A percentile compares a stretch with the other conserved stretches of the same genome.
Evolutionary conservation across 2,797 vertebrate species (phyloP).

Genomic region (Thripadectes ignobilis): DNA sequence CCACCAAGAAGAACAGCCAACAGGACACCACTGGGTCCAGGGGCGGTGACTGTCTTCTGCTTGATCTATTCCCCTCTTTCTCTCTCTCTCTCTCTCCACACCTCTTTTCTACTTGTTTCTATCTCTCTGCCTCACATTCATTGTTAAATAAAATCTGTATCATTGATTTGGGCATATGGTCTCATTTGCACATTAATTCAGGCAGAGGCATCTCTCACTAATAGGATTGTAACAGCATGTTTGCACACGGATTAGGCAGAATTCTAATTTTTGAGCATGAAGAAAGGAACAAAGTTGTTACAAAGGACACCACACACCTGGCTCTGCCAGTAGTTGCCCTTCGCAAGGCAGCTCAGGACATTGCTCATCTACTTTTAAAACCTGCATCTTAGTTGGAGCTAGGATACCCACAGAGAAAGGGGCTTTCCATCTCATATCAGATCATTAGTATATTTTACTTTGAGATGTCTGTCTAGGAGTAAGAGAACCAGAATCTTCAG

Average conservation of each 20-base stretch:
- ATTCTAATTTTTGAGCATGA: background rate
- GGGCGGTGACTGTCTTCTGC: background rate
- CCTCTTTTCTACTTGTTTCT: background rate
- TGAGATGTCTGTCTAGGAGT: background rate
- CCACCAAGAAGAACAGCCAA: background rate
- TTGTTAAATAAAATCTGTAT: background rate
- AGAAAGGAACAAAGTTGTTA: background rate
- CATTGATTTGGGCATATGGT: background rate
- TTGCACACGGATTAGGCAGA: background rate
- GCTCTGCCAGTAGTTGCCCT: background rate
- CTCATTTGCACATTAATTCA: background rate
- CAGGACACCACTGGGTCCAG: background rate
- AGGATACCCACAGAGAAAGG: background rate
- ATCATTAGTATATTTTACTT: background rate
- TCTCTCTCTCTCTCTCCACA: accelerated
- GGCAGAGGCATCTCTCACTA: background rate
- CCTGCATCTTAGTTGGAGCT: background rate
- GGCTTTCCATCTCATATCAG: background rate
- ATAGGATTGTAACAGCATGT: accelerated
- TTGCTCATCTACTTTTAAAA: background rate
- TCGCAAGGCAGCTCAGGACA: background rate
- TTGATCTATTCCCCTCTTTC: background rate
- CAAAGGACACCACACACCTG: background rate
- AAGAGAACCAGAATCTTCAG: background rate
- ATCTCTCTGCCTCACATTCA: background rate